Percentiles rank a stretch among this genome's conserved stretches.
phyloP scores from a whole-genome alignment of 2,113 vertebrate species.

The Oncorhynchus kisutch region DNA sequence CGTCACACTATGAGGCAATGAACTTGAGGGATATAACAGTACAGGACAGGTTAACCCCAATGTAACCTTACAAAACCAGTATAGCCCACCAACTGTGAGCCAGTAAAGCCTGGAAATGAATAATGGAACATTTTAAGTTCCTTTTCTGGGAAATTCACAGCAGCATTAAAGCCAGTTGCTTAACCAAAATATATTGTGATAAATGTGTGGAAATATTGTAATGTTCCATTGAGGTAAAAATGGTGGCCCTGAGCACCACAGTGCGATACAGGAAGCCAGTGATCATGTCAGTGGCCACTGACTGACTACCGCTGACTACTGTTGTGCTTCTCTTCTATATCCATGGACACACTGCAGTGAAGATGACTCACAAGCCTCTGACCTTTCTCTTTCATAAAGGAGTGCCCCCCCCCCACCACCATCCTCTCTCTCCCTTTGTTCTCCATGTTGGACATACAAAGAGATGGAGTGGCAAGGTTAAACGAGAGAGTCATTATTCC shows the following conservation, averaged over 20 bases:
- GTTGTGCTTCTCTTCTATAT: no score
- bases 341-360: slow-evolving; percentile 8
- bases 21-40: not conserved
- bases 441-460: slow-evolving; percentile 21
- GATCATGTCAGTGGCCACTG: not conserved
- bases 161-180: not conserved
- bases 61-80: not conserved
- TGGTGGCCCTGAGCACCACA: no score
- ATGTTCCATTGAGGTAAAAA: not conserved
- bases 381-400: slow-evolving; percentile 34
- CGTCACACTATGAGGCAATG: not conserved
- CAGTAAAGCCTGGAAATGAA: not conserved
- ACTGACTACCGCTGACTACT: not conserved
- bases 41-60: not conserved
- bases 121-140: not conserved
- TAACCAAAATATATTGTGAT: not conserved
- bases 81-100: not conserved
- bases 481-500: slow-evolving; percentile 16
- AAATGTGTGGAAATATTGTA: not conserved
- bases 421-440: slow-evolving; percentile 38
- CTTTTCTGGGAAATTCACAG: no score
- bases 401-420: not conserved
- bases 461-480: slow-evolving; percentile 29
- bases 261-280: slow-evolving; percentile 16
- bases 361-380: slow-evolving; percentile 27